A percentile compares a stretch with the other conserved stretches of the same genome.
These are phyloP conservation scores for Tolypeutes matacus DNA, from an alignment of 2,797 vertebrate genomes.

Conservation along the genomic window DNA sequence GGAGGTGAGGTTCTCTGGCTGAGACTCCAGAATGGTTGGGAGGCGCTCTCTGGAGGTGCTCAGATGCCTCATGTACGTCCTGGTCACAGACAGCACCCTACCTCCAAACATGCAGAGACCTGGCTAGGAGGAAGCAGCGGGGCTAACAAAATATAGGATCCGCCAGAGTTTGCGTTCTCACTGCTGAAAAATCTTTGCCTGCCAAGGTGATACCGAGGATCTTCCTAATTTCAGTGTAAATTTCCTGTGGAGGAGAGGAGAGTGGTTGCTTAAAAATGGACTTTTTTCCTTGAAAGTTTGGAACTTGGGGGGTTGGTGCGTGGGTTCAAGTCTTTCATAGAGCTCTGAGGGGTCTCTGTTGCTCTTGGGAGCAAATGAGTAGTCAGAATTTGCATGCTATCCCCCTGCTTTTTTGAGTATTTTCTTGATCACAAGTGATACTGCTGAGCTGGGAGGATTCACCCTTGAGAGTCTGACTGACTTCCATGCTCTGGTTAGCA, in stretches of 20 bases:
- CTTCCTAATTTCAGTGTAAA: slow-evolving; percentile 47
- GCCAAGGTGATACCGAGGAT: background rate
- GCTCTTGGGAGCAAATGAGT: background rate
- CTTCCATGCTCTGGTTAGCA: background rate
- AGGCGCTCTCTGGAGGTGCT: background rate
- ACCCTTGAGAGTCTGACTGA: background rate
- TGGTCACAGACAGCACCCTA: background rate
- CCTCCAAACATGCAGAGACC: background rate
- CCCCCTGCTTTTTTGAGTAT: background rate
- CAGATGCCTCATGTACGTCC: background rate
- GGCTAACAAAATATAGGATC: background rate
- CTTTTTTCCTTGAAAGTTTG: slow-evolving; percentile 59
- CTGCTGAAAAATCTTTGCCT: background rate
- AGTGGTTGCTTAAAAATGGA: background rate
- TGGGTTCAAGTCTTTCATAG: background rate
- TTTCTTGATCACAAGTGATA: background rate
- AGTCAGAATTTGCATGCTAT: background rate
- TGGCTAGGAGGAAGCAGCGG: background rate
- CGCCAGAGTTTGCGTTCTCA: background rate
- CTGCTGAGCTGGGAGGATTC: background rate
- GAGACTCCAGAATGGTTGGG: background rate
- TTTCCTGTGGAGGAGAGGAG: background rate
- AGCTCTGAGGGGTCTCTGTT: background rate
- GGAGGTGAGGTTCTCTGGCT: background rate
- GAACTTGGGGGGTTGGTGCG: slow-evolving; percentile 50